Conservation (phyloP, 2,113 vertebrate species). For the Laticauda laticaudata region DNA sequence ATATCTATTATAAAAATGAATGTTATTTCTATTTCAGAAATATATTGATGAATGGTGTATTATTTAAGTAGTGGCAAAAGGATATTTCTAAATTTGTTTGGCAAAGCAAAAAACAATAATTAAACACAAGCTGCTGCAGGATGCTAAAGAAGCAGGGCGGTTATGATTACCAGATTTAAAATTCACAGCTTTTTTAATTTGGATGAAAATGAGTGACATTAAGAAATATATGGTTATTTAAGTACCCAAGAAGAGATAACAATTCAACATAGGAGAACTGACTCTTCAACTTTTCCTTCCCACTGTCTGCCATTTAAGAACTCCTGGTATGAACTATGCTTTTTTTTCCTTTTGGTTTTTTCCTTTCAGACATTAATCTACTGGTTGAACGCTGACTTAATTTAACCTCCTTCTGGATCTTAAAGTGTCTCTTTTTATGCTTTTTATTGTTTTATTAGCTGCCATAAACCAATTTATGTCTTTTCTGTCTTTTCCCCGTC, state of each 20-base stretch:
- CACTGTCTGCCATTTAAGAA: background rate
- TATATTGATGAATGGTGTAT: background rate
- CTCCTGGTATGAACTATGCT: background rate
- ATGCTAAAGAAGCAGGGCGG: background rate
- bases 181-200: background rate
- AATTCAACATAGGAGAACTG: background rate
- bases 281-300: background rate
- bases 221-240: background rate
- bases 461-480: background rate
- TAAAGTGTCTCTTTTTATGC: background rate
- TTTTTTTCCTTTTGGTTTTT: background rate
- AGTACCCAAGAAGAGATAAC: background rate
- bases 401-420: background rate
- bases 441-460: background rate
- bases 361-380: background rate
- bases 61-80: background rate
- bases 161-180: background rate
- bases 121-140: background rate
- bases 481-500: background rate
- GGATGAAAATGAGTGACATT: background rate
- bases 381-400: background rate
- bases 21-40: background rate
- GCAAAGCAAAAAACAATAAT: background rate
- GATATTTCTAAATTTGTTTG: background rate
- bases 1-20: background rate